Base-by-base conservation (phyloP, 2,888 invertebrate species). In the Eupeodes latifasciatus region DNA sequence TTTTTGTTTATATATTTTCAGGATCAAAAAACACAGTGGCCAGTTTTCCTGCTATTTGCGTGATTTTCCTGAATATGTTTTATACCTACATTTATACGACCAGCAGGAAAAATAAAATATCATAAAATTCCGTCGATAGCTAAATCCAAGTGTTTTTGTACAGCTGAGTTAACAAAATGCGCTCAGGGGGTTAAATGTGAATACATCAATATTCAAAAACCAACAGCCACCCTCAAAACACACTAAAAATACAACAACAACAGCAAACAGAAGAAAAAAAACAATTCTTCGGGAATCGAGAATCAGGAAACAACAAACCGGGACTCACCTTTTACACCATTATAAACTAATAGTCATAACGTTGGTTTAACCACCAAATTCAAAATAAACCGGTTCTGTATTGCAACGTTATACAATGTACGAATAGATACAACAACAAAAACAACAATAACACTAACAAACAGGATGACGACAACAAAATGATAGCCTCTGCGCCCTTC, bases 321-420 rank as follows among this genome's bases (percentile, higher is more conserved):
- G 53, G 62, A 72, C 69, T 40, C 80, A 55, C 75, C 79, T 62
- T 76, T 55, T 83, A 80, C 57, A 76, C 83, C 75, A 74, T 87
- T 77, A 81, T 81, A 81, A 88, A 85, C 87, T 87, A 81, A 85
- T 81, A 85, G 85, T 88, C 81, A 88, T 88, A 88, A 84, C 77
- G 88, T 84, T 88, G 81, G 84, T 88, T 85, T 74, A 78, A 88
- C 81, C 85, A 81, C 81, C 85, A 79, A 88, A 78, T 80, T 62
- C 49, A 74, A 84, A 72, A 77, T 74, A 71, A 82, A 69, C 72
- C 59, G 59, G 83, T 67, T 79, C 19, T 81, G 51, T 66, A 66
- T 53, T 59, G 51, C 47, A 64, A 67, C 14, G 72, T 49, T 72
- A 76, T 80, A 44, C 72, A 83, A 76, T 64, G 76, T 51, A 75